Percentiles rank a stretch among this genome's conserved stretches.
Evolutionary conservation across 2,888 invertebrate genomes (phyloP).

Genomic region (Phortica magna): DNA sequence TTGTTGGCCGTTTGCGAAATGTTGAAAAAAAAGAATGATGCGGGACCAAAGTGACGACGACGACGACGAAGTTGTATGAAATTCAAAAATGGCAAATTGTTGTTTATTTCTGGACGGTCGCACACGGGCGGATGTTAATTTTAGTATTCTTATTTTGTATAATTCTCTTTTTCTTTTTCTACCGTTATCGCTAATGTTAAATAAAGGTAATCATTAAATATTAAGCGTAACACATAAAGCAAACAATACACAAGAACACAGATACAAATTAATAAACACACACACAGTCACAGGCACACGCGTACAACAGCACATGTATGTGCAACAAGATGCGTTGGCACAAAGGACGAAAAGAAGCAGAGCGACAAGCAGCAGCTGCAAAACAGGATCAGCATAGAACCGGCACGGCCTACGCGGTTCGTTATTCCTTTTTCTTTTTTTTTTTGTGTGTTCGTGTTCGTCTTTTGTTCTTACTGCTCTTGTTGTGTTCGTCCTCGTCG

Average conservation of each 20-base stretch:
- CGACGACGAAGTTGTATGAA: neutral
- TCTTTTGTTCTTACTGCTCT: neutral
- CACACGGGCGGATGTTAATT: slow-evolving; percentile 47
- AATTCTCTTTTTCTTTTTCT: neutral
- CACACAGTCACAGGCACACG: slow-evolving; percentile 27
- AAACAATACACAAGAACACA: slow-evolving; percentile 36
- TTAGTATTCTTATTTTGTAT: slow-evolving; percentile 41
- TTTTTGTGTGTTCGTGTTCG: neutral
- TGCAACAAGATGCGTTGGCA: slow-evolving; percentile 43
- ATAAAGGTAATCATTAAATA: neutral
- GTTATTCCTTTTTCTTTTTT: neutral
- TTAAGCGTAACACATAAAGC: too few species aligned
- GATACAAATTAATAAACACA: slow-evolving; percentile 16
- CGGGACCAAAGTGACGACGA: neutral
- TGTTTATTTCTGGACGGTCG: slow-evolving; percentile 53
- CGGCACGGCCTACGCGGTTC: neutral
- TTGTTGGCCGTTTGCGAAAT: too few species aligned
- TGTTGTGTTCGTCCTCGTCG: neutral
- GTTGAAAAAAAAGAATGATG: neutral
- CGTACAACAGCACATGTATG: slow-evolving; percentile 24
- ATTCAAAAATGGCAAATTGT: slow-evolving; percentile 51
- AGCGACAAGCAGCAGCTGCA: slow-evolving; percentile 12
- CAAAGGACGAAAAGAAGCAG: slow-evolving; percentile 16
- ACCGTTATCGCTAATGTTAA: neutral
- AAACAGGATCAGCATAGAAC: slow-evolving; percentile 5